phyloP scores from a whole-genome alignment of 2,797 vertebrate species.

The Lithobates sylvaticus region DNA sequence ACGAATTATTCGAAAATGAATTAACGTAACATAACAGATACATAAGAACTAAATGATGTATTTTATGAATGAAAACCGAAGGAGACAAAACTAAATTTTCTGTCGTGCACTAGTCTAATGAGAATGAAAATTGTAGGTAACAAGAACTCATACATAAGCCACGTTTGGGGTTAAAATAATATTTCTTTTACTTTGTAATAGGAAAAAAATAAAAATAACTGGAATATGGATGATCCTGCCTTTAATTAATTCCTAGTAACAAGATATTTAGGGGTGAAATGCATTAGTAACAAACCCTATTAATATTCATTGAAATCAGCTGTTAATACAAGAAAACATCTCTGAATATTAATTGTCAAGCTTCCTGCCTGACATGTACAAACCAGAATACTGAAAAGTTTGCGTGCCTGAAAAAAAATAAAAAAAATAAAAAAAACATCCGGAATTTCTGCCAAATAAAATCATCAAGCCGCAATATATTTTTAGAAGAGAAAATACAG shows the following conservation, averaged over 20 bases:
- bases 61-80: too few species aligned
- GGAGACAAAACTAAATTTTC: too few species aligned
- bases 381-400: conserved; percentile 20
- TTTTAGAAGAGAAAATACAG: conserved; percentile 62
- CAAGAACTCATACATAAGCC: too few species aligned
- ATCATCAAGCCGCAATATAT: conserved; percentile 28
- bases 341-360: background rate
- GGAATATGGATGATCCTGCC: background rate
- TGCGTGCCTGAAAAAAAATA: conserved; percentile 3
- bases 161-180: too few species aligned
- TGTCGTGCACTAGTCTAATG: too few species aligned
- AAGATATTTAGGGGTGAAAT: background rate
- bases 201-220: too few species aligned
- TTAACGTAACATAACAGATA: too few species aligned
- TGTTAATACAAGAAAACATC: background rate
- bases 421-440: background rate
- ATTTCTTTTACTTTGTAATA: too few species aligned
- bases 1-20: too few species aligned
- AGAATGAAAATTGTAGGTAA: too few species aligned
- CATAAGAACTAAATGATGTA: too few species aligned
- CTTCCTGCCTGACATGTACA: too few species aligned
- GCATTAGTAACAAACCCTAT: background rate
- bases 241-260: background rate
- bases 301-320: background rate
- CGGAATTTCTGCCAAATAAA: conserved; percentile 45